Evolutionary conservation across 2,113 vertebrate genomes (phyloP).

Genomic region (Orthonyx spaldingii): DNA sequence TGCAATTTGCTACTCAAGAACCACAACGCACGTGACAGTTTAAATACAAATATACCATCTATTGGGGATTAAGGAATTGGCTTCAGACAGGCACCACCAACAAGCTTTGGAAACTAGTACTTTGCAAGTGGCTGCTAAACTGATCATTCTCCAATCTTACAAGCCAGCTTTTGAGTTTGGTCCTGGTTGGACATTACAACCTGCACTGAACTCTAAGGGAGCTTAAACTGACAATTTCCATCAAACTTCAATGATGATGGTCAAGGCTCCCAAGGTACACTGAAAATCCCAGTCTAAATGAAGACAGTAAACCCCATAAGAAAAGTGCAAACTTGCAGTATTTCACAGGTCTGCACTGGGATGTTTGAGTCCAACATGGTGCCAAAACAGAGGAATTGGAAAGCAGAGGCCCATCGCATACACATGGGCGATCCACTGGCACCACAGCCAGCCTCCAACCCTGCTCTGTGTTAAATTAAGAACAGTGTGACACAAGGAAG

Average conservation of each 20-base stretch:
- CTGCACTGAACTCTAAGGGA: background rate
- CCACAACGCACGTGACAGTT: background rate
- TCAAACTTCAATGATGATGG: background rate
- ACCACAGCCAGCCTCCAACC: background rate
- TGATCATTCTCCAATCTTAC: background rate
- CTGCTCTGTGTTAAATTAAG: background rate
- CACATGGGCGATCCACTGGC: background rate
- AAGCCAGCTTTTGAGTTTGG: background rate
- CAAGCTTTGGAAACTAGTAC: background rate
- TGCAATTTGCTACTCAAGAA: background rate
- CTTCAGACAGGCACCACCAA: background rate
- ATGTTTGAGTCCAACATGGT: background rate
- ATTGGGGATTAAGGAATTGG: background rate
- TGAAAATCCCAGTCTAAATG: background rate
- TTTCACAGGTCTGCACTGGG: background rate
- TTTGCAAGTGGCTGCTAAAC: background rate
- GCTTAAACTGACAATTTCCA: background rate
- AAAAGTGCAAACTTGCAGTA: background rate
- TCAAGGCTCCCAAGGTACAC: background rate
- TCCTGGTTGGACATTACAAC: background rate
- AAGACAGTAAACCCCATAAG: background rate
- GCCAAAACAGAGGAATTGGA: accelerated
- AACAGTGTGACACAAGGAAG: background rate
- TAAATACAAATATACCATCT: background rate
- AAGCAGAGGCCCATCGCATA: background rate